Evolutionary conservation across 1,140 invertebrate species (phyloP).

Genomic region (Drosophila serrata): DNA sequence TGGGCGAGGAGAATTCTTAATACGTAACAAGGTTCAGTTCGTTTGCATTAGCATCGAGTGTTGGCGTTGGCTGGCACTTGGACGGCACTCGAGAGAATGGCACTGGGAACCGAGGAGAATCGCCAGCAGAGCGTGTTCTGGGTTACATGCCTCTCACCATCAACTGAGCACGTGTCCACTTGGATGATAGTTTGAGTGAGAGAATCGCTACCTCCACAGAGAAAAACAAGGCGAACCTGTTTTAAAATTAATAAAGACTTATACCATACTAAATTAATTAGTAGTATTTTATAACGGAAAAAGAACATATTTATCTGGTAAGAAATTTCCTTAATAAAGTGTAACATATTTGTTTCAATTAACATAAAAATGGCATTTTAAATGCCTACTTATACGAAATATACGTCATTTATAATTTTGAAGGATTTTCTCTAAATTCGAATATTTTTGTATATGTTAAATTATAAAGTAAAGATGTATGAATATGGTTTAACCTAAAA

Average conservation of each 20-base stretch:
- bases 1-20: slow-evolving; percentile 3
- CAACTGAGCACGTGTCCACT: slow-evolving; percentile 7
- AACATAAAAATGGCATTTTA: not conserved
- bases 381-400: not conserved
- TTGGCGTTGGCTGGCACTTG: slow-evolving; percentile 15
- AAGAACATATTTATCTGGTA: not conserved
- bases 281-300: not conserved
- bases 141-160: slow-evolving; percentile 22
- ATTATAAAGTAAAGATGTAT: no score
- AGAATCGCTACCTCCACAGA: not conserved
- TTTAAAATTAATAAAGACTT: not conserved
- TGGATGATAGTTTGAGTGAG: slow-evolving; percentile 15
- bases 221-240: not conserved
- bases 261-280: not conserved
- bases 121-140: not conserved
- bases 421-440: not conserved
- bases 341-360: not conserved
- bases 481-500: no score
- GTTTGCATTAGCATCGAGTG: slow-evolving; percentile 13
- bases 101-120: slow-evolving; percentile 2
- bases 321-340: no score
- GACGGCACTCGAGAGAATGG: slow-evolving; percentile 27
- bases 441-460: no score
- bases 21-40: slow-evolving; percentile 29
- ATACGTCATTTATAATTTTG: not conserved